Percentiles rank a stretch among this genome's conserved stretches.
These are phyloP conservation scores for Drosophila rhopaloa DNA, from an alignment of 1,140 invertebrate species.

Conservation along the genomic window DNA sequence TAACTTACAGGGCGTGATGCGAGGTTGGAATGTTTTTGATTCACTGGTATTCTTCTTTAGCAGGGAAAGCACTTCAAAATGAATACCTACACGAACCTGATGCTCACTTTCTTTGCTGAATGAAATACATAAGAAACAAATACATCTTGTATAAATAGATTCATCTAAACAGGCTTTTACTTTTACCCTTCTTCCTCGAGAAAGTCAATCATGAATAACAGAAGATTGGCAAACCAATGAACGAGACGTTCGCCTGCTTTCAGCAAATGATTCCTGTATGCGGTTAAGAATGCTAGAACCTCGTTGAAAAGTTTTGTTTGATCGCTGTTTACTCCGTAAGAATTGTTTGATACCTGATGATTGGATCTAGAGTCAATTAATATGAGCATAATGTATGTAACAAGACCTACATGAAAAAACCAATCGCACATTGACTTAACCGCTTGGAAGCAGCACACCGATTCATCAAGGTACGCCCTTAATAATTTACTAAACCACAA, in stretches of 20 bases:
- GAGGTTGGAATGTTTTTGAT: constrained; percentile 5
- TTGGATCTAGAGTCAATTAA: background rate
- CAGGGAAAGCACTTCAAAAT: constrained; percentile 30
- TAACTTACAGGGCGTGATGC: constrained; percentile 40
- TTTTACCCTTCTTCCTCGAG: too few species aligned
- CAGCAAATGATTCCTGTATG: constrained; percentile 12
- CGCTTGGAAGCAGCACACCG: constrained; percentile 15
- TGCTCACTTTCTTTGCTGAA: background rate
- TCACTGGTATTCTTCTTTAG: constrained; percentile 12
- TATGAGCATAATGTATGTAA: background rate
- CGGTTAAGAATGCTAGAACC: constrained; percentile 20
- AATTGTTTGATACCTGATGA: constrained; percentile 15
- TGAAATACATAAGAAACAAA: background rate
- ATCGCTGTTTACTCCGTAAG: background rate
- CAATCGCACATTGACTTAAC: constrained; percentile 48
- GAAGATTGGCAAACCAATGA: constrained; percentile 33
- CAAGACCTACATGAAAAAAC: constrained; percentile 34
- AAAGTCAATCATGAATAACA: constrained; percentile 38
- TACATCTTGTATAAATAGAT: too few species aligned
- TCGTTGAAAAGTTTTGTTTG: constrained; percentile 9
- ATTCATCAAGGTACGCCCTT: constrained; percentile 37
- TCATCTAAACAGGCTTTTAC: too few species aligned
- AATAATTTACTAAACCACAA: constrained; percentile 63
- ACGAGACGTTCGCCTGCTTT: constrained; percentile 33
- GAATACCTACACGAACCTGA: constrained; percentile 14